phyloP scores from a whole-genome alignment of 2,113 vertebrate species.

The Heteronetta atricapilla region DNA sequence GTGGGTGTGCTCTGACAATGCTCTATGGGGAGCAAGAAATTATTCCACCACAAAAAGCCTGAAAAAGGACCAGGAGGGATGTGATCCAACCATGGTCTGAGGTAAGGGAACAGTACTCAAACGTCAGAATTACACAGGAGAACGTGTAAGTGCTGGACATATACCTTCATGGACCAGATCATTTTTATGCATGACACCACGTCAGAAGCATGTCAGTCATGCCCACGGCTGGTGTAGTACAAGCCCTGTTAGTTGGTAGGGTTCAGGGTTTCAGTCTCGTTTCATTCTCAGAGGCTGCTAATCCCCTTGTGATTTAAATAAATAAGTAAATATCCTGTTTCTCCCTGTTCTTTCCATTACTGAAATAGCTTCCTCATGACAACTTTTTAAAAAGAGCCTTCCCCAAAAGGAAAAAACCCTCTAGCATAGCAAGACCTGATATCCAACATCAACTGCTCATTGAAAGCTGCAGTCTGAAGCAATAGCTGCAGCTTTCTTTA shows the following conservation, averaged over 20 bases:
- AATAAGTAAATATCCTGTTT: not conserved
- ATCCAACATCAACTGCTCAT: not conserved
- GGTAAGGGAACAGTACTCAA: not conserved
- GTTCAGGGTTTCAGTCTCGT: not conserved
- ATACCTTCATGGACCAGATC: not conserved
- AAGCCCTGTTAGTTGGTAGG: not conserved
- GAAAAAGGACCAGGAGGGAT: not conserved
- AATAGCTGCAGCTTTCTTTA: not conserved
- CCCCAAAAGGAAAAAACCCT: not conserved
- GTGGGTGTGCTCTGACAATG: not conserved
- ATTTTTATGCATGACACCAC: not conserved
- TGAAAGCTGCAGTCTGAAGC: not conserved
- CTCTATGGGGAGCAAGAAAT: not conserved
- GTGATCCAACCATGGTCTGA: not conserved
- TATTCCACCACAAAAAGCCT: not conserved
- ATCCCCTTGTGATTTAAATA: not conserved
- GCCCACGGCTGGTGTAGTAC: not conserved
- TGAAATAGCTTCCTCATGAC: conserved; percentile 23
- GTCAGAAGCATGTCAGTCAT: not conserved
- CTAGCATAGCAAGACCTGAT: not conserved
- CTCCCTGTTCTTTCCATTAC: conserved; percentile 46
- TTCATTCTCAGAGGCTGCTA: not conserved
- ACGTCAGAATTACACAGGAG: not conserved
- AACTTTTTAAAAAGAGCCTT: conserved; percentile 6
- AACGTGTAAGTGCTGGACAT: not conserved